A percentile compares a stretch with the other conserved stretches of the same genome.
These are phyloP conservation scores for Pygoscelis antarcticus DNA, from an alignment of 2,113 vertebrate species.

Conservation along the genomic window DNA sequence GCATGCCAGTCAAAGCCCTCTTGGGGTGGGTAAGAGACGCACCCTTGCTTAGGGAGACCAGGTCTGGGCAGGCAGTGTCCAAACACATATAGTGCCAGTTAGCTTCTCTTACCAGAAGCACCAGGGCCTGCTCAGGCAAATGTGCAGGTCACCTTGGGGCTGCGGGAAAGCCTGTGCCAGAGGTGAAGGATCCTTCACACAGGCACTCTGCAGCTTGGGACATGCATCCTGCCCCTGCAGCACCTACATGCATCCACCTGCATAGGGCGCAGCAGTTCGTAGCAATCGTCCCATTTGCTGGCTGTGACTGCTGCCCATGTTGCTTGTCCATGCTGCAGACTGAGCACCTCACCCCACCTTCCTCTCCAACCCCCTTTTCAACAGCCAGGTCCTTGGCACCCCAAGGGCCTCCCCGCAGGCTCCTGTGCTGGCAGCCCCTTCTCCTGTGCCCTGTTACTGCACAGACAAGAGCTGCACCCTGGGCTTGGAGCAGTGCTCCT, in stretches of 20 bases:
- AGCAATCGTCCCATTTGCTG: accelerated
- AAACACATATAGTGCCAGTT: background rate
- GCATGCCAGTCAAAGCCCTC: background rate
- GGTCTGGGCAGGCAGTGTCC: background rate
- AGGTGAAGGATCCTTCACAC: background rate
- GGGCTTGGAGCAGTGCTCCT: background rate
- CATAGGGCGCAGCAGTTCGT: accelerated
- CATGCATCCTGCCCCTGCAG: background rate
- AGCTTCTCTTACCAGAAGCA: background rate
- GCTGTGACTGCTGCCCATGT: background rate
- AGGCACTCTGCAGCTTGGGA: background rate
- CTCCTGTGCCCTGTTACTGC: background rate
- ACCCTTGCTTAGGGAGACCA: background rate
- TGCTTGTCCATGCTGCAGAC: background rate
- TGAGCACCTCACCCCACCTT: background rate
- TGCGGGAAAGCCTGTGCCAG: background rate
- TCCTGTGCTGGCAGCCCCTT: background rate
- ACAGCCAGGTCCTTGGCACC: background rate
- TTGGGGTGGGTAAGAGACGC: background rate
- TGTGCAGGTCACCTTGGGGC: accelerated
- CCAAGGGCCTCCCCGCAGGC: background rate
- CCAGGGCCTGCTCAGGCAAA: background rate
- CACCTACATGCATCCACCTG: background rate
- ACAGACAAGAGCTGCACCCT: background rate
- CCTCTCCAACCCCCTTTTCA: background rate